phyloP scores from a whole-genome alignment of 2,888 invertebrate genomes.

The Pemphredon lugubris region DNA sequence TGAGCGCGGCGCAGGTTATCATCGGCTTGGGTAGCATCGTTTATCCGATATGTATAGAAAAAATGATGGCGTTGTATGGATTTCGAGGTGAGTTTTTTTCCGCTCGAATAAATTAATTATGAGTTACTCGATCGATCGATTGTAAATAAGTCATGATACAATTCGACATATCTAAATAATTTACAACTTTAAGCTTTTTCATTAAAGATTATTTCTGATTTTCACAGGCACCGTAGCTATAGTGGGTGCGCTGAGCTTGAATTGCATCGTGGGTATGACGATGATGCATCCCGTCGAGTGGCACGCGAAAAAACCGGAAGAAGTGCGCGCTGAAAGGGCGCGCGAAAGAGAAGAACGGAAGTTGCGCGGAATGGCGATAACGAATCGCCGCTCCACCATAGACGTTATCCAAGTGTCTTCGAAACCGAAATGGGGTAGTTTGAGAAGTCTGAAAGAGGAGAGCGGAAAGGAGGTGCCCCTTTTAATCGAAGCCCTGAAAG shows the following conservation, averaged over 20 bases:
- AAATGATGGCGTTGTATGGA: constrained; percentile 85
- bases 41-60: constrained; percentile 86
- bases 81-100: constrained; percentile 83
- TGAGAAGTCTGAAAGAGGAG: constrained; percentile 72
- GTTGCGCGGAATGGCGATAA: constrained; percentile 31
- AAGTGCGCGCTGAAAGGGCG: constrained; percentile 61
- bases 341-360: constrained; percentile 60
- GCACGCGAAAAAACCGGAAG: constrained; percentile 80
- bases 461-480: constrained; percentile 61
- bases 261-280: constrained; percentile 86
- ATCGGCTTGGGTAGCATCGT: constrained; percentile 87
- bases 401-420: constrained; percentile 63
- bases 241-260: constrained; percentile 86
- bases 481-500: constrained; percentile 65
- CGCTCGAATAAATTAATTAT: too few relatives aligned
- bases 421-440: constrained; percentile 73
- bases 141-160: too few relatives aligned
- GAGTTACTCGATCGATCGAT: too few relatives aligned
- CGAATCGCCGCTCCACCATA: constrained; percentile 68
- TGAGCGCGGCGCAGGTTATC: constrained; percentile 88
- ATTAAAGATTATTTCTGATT: too few relatives aligned
- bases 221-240: constrained; percentile 83
- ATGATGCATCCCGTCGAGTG: constrained; percentile 89
- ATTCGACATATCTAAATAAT: too few relatives aligned
- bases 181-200: too few relatives aligned